phyloP scores from a whole-genome alignment of 2,888 invertebrate genomes.

The Merodon equestris region DNA sequence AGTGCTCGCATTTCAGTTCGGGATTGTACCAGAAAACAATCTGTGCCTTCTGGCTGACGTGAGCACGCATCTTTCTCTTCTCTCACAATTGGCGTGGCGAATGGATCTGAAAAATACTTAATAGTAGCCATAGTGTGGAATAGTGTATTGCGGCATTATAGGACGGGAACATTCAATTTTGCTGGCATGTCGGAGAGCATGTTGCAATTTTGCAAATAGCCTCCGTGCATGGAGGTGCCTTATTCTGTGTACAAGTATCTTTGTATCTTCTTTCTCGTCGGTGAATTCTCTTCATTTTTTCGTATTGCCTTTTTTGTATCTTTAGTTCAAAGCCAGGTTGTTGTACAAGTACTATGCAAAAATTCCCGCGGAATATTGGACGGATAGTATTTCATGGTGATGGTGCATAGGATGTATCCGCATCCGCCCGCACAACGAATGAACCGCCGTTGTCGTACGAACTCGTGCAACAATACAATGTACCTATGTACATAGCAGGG shows the following conservation, averaged over 20 bases:
- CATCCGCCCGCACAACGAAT: constrained; percentile 60
- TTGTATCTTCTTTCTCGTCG: constrained; percentile 41
- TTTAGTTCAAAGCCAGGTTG: too few species aligned
- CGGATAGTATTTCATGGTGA: constrained; percentile 54
- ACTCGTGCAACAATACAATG: too few species aligned
- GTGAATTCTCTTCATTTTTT: constrained; percentile 23
- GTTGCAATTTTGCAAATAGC: constrained; percentile 64
- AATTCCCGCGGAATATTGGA: constrained; percentile 52
- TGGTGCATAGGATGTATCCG: constrained; percentile 39
- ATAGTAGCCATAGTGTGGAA: too few species aligned
- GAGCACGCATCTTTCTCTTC: not conserved
- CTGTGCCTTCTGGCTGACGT: constrained; percentile 33
- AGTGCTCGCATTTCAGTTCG: constrained; percentile 59
- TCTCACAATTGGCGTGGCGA: constrained; percentile 10
- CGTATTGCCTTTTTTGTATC: too few species aligned
- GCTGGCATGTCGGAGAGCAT: constrained; percentile 54
- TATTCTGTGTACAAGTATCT: constrained; percentile 36
- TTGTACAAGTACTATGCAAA: constrained; percentile 30
- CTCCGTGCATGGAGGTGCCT: constrained; percentile 62
- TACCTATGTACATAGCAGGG: constrained; percentile 15
- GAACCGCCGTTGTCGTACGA: not conserved
- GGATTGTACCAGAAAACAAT: constrained; percentile 29
- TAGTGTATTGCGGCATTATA: too few species aligned
- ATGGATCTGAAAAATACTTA: constrained; percentile 54
- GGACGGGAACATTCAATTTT: constrained; percentile 64